Conservation (phyloP, 2,113 vertebrate genomes). For the Falcunculus frontatus region DNA sequence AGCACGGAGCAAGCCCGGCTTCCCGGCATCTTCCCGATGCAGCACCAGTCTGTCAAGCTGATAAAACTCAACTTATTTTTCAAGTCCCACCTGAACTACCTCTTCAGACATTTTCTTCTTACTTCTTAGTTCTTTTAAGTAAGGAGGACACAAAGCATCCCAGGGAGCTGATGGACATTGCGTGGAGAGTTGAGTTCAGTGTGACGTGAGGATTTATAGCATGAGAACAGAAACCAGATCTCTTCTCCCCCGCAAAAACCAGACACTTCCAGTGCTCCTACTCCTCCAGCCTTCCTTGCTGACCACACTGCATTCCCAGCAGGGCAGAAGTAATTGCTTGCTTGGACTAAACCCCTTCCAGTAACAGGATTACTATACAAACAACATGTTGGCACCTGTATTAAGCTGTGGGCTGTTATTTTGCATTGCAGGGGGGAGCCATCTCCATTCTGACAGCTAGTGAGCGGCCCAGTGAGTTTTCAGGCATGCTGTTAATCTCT, state of each 20-base stretch:
- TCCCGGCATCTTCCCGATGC: accelerated
- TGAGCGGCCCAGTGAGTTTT: constrained; percentile 83
- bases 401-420: constrained; percentile 15
- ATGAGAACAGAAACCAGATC: not conserved
- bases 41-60: not conserved
- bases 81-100: not conserved
- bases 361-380: not conserved
- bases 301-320: not conserved
- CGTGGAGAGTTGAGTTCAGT: not conserved
- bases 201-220: not conserved
- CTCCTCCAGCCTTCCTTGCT: not conserved
- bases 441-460: constrained; percentile 87
- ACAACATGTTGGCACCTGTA: not conserved
- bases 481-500: constrained; percentile 87
- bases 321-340: not conserved
- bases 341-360: not conserved
- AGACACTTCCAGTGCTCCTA: not conserved
- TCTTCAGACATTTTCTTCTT: not conserved
- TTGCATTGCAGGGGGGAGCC: constrained; percentile 85
- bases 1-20: accelerated
- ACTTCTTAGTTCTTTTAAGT: not conserved
- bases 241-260: not conserved
- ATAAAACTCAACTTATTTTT: not conserved
- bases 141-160: not conserved
- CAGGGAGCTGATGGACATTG: not conserved